Percentiles rank a stretch among this genome's conserved stretches.
These are phyloP conservation scores for Tinamus guttatus DNA, from an alignment of 2,113 vertebrate genomes.

Conservation along the genomic window DNA sequence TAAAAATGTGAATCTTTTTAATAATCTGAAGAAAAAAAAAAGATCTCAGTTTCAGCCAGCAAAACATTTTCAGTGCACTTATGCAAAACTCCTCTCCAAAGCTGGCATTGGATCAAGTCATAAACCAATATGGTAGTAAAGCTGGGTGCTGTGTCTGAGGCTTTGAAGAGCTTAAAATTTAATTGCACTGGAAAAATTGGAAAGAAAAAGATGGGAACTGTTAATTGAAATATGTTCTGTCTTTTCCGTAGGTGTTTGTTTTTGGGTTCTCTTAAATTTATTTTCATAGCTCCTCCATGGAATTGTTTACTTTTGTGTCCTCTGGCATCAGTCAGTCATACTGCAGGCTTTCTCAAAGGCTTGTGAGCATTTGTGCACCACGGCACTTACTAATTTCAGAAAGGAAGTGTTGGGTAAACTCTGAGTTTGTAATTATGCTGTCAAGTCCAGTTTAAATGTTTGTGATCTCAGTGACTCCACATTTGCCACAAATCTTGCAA, in stretches of 20 bases:
- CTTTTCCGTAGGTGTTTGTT: background rate
- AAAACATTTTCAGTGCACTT: background rate
- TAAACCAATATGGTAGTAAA: background rate
- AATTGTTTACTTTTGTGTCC: background rate
- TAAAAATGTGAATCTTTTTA: background rate
- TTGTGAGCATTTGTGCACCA: fast-evolving
- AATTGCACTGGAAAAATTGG: background rate
- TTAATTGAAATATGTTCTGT: background rate
- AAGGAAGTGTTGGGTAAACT: background rate
- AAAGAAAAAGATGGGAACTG: background rate
- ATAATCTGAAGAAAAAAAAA: background rate
- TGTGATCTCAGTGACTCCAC: background rate
- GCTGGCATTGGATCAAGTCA: background rate
- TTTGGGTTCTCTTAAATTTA: background rate
- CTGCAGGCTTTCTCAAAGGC: background rate
- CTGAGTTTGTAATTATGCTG: background rate
- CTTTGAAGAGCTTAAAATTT: background rate
- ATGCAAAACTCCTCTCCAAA: background rate
- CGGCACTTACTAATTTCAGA: background rate
- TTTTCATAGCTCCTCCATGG: background rate
- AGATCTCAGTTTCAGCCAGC: background rate
- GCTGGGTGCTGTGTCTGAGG: background rate
- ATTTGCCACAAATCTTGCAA: background rate
- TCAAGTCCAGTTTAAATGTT: background rate
- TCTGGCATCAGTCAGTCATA: background rate